These are phyloP conservation scores for Bujurquina vittata DNA, from an alignment of 2,113 vertebrate species.

Conservation along the genomic window DNA sequence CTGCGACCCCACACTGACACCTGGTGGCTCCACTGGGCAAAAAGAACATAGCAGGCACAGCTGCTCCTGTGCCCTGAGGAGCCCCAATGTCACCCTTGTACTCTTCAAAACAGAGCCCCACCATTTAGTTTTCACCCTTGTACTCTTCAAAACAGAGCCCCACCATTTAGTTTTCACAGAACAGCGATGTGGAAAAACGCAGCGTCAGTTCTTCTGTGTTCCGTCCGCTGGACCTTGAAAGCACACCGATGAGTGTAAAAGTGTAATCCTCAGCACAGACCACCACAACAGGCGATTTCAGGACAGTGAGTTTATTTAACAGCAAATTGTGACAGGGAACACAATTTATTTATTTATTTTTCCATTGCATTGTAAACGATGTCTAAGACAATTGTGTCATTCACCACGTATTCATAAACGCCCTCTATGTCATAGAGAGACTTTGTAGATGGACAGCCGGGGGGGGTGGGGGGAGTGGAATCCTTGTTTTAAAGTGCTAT, in stretches of 20 bases:
- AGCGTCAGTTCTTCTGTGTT: slow-evolving; percentile 17
- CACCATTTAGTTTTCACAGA: slow-evolving; percentile 35
- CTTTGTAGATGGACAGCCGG: slow-evolving; percentile 35
- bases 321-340: slow-evolving; percentile 77
- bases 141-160: slow-evolving; percentile 21
- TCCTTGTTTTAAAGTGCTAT: slow-evolving; percentile 72
- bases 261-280: slow-evolving; percentile 16
- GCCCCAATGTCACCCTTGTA: slow-evolving; percentile 16
- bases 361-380: slow-evolving; percentile 69
- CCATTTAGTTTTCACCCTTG: slow-evolving; percentile 33
- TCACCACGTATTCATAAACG: slow-evolving; percentile 61
- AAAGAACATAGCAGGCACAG: neutral
- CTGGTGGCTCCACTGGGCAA: slow-evolving; percentile 55
- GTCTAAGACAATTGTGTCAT: slow-evolving; percentile 57
- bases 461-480: neutral
- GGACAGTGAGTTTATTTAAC: slow-evolving; percentile 80
- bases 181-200: neutral
- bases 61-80: slow-evolving; percentile 12
- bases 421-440: slow-evolving; percentile 48
- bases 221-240: slow-evolving; percentile 33
- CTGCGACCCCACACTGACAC: slow-evolving; percentile 68
- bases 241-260: neutral
- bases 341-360: slow-evolving; percentile 52
- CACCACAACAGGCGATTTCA: slow-evolving; percentile 25
- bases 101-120: slow-evolving; percentile 23